phyloP scores from a whole-genome alignment of 2,888 invertebrate genomes.

The Hesperia comma region DNA sequence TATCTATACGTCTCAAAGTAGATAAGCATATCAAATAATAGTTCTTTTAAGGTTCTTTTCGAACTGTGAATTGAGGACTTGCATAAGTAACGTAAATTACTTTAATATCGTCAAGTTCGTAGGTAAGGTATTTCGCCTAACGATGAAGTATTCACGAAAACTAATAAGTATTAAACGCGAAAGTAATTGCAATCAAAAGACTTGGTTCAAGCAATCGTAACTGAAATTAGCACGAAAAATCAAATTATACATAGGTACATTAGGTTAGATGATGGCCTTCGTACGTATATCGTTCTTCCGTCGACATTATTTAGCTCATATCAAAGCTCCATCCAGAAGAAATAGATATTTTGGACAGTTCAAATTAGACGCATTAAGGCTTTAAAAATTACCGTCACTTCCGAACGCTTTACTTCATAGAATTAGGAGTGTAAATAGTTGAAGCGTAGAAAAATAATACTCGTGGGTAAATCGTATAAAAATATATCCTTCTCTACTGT shows the following conservation, averaged over 20 bases:
- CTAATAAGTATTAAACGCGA: slow-evolving; percentile 17
- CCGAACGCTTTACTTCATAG: slow-evolving; percentile 28
- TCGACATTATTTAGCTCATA: slow-evolving; percentile 56
- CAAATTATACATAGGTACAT: slow-evolving; percentile 3
- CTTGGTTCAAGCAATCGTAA: slow-evolving; percentile 20
- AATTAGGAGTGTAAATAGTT: background rate
- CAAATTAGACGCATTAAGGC: slow-evolving; percentile 33
- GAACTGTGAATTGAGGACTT: slow-evolving; percentile 50
- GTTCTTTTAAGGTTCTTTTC: slow-evolving; percentile 18
- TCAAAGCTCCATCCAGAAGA: slow-evolving; percentile 74
- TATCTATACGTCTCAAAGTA: slow-evolving; percentile 65
- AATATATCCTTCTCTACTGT: no score
- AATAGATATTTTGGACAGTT: slow-evolving; percentile 47
- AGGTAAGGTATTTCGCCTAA: slow-evolving; percentile 3
- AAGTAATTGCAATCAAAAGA: slow-evolving; percentile 26
- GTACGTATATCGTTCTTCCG: slow-evolving; percentile 40
- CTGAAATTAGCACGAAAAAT: no score
- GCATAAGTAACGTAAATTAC: slow-evolving; percentile 39
- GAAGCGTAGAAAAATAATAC: background rate
- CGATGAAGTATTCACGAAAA: slow-evolving; percentile 13
- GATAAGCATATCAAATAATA: slow-evolving; percentile 63
- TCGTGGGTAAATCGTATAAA: no score
- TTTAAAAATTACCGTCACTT: slow-evolving; percentile 31
- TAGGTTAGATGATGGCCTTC: slow-evolving; percentile 17
- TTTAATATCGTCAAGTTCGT: background rate